Evolutionary conservation across 2,797 vertebrate genomes (phyloP).

Genomic region (Phylloscopus collybita): DNA sequence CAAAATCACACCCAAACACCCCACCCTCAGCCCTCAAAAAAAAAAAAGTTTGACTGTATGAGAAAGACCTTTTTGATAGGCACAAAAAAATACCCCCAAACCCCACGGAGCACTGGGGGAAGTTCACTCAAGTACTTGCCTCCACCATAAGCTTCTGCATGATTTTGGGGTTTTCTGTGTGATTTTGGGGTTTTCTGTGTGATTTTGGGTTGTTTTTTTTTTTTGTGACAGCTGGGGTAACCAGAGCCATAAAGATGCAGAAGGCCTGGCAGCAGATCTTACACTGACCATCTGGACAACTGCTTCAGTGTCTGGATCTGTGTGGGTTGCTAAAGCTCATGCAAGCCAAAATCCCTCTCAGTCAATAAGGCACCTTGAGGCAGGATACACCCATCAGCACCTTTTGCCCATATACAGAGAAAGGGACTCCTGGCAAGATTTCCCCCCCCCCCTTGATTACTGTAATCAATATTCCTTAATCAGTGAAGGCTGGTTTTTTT

Average conservation of each 20-base stretch:
- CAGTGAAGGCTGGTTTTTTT: not conserved
- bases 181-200: too few species aligned
- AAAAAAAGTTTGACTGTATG: not conserved
- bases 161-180: not conserved
- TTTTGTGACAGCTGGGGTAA: not conserved
- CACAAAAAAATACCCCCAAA: not conserved
- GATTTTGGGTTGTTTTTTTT: too few species aligned
- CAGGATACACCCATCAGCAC: not conserved
- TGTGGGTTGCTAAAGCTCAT: not conserved
- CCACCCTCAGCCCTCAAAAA: accelerated
- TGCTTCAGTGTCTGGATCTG: not conserved
- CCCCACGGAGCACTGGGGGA: not conserved
- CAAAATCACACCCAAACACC: not conserved
- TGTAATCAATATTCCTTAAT: not conserved
- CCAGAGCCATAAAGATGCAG: not conserved
- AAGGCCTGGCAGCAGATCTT: not conserved
- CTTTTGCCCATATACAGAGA: not conserved
- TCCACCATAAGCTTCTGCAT: accelerated
- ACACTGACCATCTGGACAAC: not conserved
- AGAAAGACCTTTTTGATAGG: too few species aligned
- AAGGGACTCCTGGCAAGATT: not conserved
- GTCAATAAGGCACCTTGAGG: not conserved
- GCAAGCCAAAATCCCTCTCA: not conserved
- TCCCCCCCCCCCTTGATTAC: not conserved
- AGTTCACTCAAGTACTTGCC: not conserved